phyloP scores from a whole-genome alignment of 1,140 invertebrate species.

The Aphaenogaster ashmeadi region DNA sequence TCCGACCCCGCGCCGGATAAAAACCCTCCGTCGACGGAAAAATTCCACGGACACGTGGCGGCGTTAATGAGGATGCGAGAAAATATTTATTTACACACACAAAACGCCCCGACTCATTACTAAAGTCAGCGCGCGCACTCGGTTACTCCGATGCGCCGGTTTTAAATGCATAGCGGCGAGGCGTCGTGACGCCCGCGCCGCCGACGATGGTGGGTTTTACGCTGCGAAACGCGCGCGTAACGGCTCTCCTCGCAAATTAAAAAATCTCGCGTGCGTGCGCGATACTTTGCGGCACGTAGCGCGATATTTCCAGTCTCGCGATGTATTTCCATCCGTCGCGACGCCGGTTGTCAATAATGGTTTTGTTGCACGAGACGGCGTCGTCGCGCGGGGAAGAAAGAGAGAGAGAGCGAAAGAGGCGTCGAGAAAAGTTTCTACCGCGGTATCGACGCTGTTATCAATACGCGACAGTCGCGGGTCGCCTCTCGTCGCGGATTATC shows the following conservation, averaged over 20 bases:
- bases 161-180: not conserved
- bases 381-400: not conserved
- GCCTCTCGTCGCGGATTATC: not conserved
- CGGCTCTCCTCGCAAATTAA: conserved; percentile 10
- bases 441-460: conserved; percentile 64
- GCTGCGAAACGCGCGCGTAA: not conserved
- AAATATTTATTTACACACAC: conserved; percentile 41
- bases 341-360: conserved; percentile 27
- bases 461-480: not conserved
- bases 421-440: conserved; percentile 50
- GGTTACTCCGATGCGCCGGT: not conserved
- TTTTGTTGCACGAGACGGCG: not conserved
- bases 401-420: not conserved
- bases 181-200: not conserved
- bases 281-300: not conserved
- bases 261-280: conserved; percentile 10
- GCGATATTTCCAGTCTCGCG: conserved; percentile 10
- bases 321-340: not conserved
- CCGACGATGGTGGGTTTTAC: not conserved
- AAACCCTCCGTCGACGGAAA: not conserved
- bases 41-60: not conserved
- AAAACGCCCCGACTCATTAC: not conserved
- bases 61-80: not conserved
- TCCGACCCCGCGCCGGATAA: conserved; percentile 38
- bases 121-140: not conserved